These are phyloP conservation scores for Hepsetus odoe DNA, from an alignment of 2,113 vertebrate genomes.

Conservation along the genomic window DNA sequence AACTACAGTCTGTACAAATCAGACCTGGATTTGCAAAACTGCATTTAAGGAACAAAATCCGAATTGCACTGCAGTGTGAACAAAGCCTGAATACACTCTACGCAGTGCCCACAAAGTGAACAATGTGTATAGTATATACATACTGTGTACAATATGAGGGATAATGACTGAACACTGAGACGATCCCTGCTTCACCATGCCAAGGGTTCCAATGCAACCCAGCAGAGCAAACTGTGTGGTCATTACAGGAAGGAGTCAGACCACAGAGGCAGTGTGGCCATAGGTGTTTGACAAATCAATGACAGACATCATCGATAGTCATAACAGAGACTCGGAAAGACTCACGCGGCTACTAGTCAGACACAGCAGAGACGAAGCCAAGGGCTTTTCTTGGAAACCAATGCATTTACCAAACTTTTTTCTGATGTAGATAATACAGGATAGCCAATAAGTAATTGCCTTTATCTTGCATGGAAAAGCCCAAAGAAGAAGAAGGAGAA, in stretches of 20 bases:
- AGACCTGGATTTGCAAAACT: too few relatives aligned
- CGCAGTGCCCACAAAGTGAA: too few relatives aligned
- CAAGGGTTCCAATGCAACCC: not conserved
- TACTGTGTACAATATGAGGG: slow-evolving; percentile 1
- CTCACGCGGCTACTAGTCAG: not conserved
- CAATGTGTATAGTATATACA: too few relatives aligned
- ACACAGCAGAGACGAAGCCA: not conserved
- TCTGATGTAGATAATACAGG: too few relatives aligned
- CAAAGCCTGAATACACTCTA: too few relatives aligned
- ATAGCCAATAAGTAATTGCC: too few relatives aligned
- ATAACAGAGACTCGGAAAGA: slow-evolving; percentile 61
- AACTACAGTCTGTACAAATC: too few relatives aligned
- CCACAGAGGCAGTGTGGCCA: not conserved
- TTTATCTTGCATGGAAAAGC: too few relatives aligned
- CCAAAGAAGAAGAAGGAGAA: too few relatives aligned
- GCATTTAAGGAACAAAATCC: too few relatives aligned
- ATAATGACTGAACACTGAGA: not conserved
- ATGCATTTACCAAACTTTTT: not conserved
- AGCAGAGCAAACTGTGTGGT: not conserved
- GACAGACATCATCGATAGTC: slow-evolving; percentile 69
- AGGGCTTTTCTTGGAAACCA: too few relatives aligned
- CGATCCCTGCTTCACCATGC: not conserved
- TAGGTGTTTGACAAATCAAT: slow-evolving; percentile 69
- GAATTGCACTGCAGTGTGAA: too few relatives aligned
- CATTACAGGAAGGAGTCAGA: not conserved